Evolutionary conservation across 2,113 vertebrate genomes (phyloP).

Genomic region (Urocitellus parryii): DNA sequence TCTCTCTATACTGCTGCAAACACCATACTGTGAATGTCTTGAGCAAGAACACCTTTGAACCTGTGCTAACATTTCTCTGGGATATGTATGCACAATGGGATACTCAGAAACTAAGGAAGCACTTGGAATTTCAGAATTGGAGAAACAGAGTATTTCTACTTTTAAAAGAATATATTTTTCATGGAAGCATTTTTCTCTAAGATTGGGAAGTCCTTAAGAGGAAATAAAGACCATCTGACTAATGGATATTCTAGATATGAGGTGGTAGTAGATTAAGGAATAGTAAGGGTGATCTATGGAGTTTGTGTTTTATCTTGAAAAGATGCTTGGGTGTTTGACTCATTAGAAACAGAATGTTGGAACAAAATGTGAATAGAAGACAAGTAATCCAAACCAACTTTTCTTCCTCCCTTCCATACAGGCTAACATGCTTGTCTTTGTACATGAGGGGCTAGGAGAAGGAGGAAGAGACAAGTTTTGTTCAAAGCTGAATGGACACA

Average conservation of each 20-base stretch:
- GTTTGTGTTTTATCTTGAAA: not conserved
- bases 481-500: conserved; percentile 59
- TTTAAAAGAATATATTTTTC: not conserved
- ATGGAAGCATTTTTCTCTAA: not conserved
- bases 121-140: not conserved
- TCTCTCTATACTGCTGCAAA: not conserved
- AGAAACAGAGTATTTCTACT: not conserved
- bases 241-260: not conserved
- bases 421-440: conserved; percentile 23
- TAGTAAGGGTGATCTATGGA: not conserved
- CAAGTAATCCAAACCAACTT: too few species aligned
- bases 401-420: not conserved
- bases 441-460: not conserved
- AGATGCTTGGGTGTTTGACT: not conserved
- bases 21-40: not conserved
- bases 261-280: not conserved
- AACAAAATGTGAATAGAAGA: too few species aligned
- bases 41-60: not conserved
- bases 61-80: not conserved
- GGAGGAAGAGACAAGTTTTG: not conserved
- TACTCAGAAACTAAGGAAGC: not conserved
- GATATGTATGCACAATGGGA: not conserved
- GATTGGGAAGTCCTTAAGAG: not conserved
- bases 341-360: not conserved
- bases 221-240: not conserved